Evolutionary conservation across 2,888 invertebrate genomes (phyloP).

Genomic region (Heterodera filipjevi): DNA sequence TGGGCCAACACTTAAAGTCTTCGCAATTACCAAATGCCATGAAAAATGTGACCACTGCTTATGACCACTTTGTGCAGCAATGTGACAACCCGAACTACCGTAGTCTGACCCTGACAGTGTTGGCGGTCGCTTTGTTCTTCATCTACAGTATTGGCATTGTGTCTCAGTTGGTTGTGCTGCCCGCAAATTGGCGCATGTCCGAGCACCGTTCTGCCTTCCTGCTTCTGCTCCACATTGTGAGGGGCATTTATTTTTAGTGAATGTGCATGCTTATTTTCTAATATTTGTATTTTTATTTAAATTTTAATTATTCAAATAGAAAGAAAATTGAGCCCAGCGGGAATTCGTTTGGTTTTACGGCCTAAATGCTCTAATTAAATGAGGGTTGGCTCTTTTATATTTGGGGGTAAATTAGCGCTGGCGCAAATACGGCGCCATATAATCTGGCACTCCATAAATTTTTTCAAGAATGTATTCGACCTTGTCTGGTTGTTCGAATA

Average conservation of each 20-base stretch:
- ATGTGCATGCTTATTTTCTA: neutral
- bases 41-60: neutral
- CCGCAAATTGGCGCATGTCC: constrained; percentile 16
- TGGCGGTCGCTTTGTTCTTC: constrained; percentile 6
- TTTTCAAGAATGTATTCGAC: constrained; percentile 18
- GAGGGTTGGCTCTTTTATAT: too few relatives aligned
- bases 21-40: neutral
- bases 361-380: too few relatives aligned
- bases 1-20: too few relatives aligned
- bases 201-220: constrained; percentile 21
- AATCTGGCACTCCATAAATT: neutral
- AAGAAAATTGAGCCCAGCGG: too few relatives aligned
- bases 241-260: too few relatives aligned
- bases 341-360: too few relatives aligned
- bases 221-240: constrained; percentile 17
- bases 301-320: too few relatives aligned
- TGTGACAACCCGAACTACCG: neutral
- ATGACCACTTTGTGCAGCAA: neutral
- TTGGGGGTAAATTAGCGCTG: too few relatives aligned
- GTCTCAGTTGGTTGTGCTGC: constrained; percentile 12
- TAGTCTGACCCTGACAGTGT: neutral
- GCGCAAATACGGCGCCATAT: too few relatives aligned
- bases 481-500: constrained; percentile 24
- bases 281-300: neutral
- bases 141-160: constrained; percentile 13